phyloP scores from a whole-genome alignment of 37 sponge, comb jelly and placozoan genomes.

The Diacarnus erythraeanus region DNA sequence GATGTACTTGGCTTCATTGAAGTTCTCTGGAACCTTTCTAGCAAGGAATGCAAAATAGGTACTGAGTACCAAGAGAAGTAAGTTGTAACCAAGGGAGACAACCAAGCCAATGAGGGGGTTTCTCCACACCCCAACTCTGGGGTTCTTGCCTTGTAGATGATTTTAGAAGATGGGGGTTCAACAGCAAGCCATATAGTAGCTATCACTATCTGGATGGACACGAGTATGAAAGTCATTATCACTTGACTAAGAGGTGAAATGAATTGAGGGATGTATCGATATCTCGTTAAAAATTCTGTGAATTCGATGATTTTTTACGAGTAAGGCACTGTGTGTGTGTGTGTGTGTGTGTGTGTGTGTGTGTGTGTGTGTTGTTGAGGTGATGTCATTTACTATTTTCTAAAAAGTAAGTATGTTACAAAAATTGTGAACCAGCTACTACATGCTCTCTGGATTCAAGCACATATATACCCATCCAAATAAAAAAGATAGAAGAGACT shows the following conservation, averaged over 20 bases:
- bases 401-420: too few relatives aligned
- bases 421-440: too few relatives aligned
- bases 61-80: constrained; percentile 36
- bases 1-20: constrained; percentile 71
- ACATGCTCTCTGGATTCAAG: too few relatives aligned
- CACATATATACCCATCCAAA: too few relatives aligned
- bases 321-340: constrained; percentile 51
- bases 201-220: constrained; percentile 47
- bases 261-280: not conserved
- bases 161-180: constrained; percentile 6
- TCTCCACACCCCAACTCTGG: constrained; percentile 37
- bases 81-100: constrained; percentile 40
- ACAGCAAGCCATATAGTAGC: constrained; percentile 38
- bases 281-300: constrained; percentile 57
- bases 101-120: constrained; percentile 10
- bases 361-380: too few relatives aligned
- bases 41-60: constrained; percentile 57
- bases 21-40: constrained; percentile 60
- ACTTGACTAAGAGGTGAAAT: constrained; percentile 45
- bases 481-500: too few relatives aligned
- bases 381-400: too few relatives aligned
- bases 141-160: not conserved
- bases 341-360: too few relatives aligned
- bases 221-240: constrained; percentile 37
- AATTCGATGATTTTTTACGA: constrained; percentile 61